Percentiles rank a stretch among this genome's conserved stretches.
Conservation (phyloP, 2,113 vertebrate species). For the Malurus alboscapulatus region DNA sequence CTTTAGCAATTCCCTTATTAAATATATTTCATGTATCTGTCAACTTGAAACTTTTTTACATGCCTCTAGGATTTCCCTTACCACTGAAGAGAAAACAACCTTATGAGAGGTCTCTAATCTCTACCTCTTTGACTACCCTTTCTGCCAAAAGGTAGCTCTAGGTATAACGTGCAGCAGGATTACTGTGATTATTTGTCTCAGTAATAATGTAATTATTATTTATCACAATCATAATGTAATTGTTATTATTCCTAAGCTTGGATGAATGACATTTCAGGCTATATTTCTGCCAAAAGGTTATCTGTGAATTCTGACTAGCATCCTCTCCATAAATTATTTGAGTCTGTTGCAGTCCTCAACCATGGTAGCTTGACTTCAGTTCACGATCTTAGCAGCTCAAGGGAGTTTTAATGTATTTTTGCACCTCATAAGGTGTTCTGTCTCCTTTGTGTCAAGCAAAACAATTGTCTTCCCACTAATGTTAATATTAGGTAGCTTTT, state of each 20-base stretch:
- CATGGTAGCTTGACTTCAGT: not conserved
- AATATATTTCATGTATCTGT: not conserved
- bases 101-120: not conserved
- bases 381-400: not conserved
- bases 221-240: no score
- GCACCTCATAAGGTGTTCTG: not conserved
- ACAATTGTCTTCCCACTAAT: not conserved
- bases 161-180: not conserved
- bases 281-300: not conserved
- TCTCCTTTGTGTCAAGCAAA: not conserved
- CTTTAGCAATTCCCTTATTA: not conserved
- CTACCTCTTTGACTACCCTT: not conserved
- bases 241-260: not conserved
- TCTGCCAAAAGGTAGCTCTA: not conserved
- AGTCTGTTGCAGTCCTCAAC: not conserved
- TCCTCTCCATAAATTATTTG: not conserved
- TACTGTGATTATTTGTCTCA: not conserved
- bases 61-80: not conserved
- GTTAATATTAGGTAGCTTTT: not conserved
- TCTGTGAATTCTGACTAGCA: not conserved
- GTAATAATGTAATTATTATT: no score
- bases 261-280: not conserved
- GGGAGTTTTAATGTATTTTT: not conserved
- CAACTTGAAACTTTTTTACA: not conserved
- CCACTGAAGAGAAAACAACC: not conserved